Base-by-base conservation (phyloP, 1,140 invertebrate genomes). In the Drosophila nigrodunni region DNA sequence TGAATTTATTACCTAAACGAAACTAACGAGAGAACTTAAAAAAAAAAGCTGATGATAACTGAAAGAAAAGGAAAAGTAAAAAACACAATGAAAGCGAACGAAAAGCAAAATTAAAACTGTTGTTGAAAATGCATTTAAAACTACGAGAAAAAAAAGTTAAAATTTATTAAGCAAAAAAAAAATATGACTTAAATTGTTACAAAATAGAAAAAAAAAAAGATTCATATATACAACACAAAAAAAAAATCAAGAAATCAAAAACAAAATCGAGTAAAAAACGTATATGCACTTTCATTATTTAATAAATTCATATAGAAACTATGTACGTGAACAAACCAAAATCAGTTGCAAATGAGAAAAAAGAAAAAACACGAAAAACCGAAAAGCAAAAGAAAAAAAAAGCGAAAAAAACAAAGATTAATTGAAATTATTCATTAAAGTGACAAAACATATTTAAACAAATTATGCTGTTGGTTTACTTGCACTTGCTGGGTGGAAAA, bases 221-320 rank as follows among this genome's bases (percentile, higher is more conserved):
- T 80, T 80, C 77, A 73, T 69, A 69, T 69, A 70, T 68, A 70
- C 50, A 74, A 81, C 69, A 68, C 54, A 46, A 34, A 67, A 59
- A 67, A 59, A 65, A 74, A 58, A 57, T 44, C 54, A 64, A 80
- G 74, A 67, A 43, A 50, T 67, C 57, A 43, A 47, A 69, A 57
- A 70, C 57, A 39, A 72, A 80, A 70, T 61, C 50, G 68, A 76
- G 59, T 70, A 74, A 15, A 72, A 71, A 74, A 76, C 47, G 65
- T 82, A 72, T 87, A 89, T 85, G 90, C 90, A 91, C 90, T 90
- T 85, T 89, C 85, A 81, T 89, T 89, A 85, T 80, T 88, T 89
- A 70, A 81, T 58, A 67, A 68, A 70, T 80, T 81, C 78, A 86
- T 80, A 77, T 74, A 80, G 54, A 65, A 47, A 65, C 44, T 78